Evolutionary conservation across 2,797 vertebrate species (phyloP).

Genomic region (Lacerta viridis): DNA sequence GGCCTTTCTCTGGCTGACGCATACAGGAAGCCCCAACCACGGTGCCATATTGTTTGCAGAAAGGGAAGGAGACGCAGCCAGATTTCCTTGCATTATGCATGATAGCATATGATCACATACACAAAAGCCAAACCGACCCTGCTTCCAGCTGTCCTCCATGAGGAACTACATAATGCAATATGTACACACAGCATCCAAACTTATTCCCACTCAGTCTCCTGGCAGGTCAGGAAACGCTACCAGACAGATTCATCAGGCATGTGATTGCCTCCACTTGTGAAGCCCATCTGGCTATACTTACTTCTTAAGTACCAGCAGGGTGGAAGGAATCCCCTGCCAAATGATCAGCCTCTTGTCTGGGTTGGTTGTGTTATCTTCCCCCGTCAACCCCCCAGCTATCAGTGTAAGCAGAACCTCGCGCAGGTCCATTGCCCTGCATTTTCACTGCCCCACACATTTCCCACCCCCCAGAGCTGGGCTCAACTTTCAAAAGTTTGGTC

Average conservation of each 20-base stretch:
- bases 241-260: slow-evolving; percentile 22
- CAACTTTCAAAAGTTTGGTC: background rate
- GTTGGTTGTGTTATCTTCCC: background rate
- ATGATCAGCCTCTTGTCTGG: background rate
- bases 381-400: background rate
- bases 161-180: slow-evolving; percentile 11
- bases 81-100: background rate
- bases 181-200: slow-evolving; percentile 11
- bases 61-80: background rate
- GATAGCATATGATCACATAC: background rate
- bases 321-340: background rate
- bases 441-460: background rate
- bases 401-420: background rate
- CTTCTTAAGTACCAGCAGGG: background rate
- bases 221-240: slow-evolving; percentile 8
- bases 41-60: background rate
- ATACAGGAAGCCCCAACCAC: too few species aligned
- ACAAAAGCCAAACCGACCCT: background rate
- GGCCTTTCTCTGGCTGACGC: background rate
- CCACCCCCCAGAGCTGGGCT: background rate
- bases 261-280: background rate
- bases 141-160: slow-evolving; percentile 5
- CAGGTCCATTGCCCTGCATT: background rate
- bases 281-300: slow-evolving; percentile 17
- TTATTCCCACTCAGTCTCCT: slow-evolving; percentile 4